Conservation (phyloP, 2,113 vertebrate genomes). For the Nothocercus julius region DNA sequence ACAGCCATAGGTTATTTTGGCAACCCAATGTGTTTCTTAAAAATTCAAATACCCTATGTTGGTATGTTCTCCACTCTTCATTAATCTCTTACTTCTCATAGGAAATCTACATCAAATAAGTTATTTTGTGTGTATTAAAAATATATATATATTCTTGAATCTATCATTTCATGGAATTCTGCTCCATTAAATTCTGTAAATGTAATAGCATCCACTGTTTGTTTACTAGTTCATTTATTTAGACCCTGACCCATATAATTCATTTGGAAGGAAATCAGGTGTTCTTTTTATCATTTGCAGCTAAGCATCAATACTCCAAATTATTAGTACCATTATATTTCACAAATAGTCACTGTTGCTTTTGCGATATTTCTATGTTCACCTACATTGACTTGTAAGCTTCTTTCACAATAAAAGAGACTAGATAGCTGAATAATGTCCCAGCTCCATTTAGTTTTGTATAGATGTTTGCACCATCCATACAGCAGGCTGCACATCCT, state of each 20-base stretch:
- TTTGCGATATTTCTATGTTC: neutral
- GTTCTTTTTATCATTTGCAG: neutral
- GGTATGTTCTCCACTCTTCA: neutral
- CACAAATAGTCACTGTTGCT: neutral
- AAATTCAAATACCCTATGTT: neutral
- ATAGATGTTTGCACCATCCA: neutral
- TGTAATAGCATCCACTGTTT: neutral
- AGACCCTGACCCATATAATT: fast-evolving
- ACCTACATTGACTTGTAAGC: neutral
- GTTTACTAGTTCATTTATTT: neutral
- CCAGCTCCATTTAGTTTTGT: neutral
- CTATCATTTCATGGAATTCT: neutral
- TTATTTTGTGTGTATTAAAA: neutral
- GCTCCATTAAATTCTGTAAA: neutral
- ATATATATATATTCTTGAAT: neutral
- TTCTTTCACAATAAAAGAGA: neutral
- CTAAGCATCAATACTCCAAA: neutral
- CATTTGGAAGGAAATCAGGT: neutral
- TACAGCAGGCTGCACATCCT: neutral
- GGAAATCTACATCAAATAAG: neutral
- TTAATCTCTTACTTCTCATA: neutral
- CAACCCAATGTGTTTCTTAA: neutral
- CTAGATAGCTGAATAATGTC: neutral
- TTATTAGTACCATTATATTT: neutral
- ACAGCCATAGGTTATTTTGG: neutral